A percentile compares a stretch with the other conserved stretches of the same genome.
These are phyloP conservation scores for Phaonia tiefii DNA, from an alignment of 2,888 invertebrate species.

Conservation along the genomic window DNA sequence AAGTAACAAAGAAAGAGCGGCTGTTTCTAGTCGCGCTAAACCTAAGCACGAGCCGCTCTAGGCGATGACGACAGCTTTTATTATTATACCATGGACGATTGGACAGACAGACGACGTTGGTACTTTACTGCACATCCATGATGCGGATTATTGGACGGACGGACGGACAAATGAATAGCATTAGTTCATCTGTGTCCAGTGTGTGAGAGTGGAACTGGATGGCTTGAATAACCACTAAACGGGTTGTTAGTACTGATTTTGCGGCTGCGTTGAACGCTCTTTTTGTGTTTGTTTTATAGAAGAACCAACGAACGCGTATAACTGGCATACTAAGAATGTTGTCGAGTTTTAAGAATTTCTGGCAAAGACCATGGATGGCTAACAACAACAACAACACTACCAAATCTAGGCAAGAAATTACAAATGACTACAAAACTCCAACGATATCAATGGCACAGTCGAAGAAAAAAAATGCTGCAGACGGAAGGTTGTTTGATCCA, in stretches of 20 bases:
- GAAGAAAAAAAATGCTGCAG: too few relatives aligned
- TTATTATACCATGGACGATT: conserved; percentile 20
- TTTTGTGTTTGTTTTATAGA: not conserved
- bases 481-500: conserved; percentile 17
- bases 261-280: not conserved
- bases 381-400: conserved; percentile 6
- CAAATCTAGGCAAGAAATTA: conserved; percentile 6
- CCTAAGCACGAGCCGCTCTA: conserved; percentile 43
- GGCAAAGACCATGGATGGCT: not conserved
- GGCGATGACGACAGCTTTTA: conserved; percentile 46
- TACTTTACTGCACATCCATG: too few relatives aligned
- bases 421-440: conserved; percentile 12
- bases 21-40: not conserved
- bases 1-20: too few relatives aligned
- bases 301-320: conserved; percentile 31
- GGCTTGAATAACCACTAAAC: conserved; percentile 9
- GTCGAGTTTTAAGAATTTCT: conserved; percentile 38
- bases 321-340: conserved; percentile 44
- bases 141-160: not conserved
- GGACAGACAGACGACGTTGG: not conserved
- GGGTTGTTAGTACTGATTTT: not conserved
- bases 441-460: conserved; percentile 7
- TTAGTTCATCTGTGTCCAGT: not conserved
- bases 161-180: not conserved
- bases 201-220: not conserved